Base-by-base conservation (phyloP, 2,113 vertebrate genomes). In the Ranitomeya imitator region DNA sequence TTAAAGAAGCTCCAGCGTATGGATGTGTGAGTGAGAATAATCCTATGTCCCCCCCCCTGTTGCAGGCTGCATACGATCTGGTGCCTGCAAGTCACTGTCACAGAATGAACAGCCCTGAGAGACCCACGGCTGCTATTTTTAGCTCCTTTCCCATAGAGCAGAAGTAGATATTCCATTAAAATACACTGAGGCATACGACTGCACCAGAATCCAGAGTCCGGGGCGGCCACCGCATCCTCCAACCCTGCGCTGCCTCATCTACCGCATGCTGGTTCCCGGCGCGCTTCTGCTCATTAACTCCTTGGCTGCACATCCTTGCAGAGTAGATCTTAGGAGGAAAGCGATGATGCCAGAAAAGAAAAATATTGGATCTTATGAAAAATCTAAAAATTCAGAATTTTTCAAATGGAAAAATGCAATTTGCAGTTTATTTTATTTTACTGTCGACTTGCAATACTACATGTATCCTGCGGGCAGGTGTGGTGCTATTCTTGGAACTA, bases 71-170 rank as follows among this genome's bases (percentile, higher is more conserved):
- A 65, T 88, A 82, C 79, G 80, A 37, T 61, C 26, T 85, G 82
- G 51, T 76, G 54, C 83, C 71, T 85, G 71, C 89, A 77, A 85
- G 76, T 76, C 45, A 88, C 86, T 83, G 69, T 83, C 89, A 89
- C 60, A 89, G 89, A 86, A 77, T 52, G 79, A 77, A 76, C 8
- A 83, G 79, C 79, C 61, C 85, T 86, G 79, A 23, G 89, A 79
- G 85, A 86, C 89, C 71, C 89, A 26, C 71, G 15, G 23, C 19
- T 14, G 78, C 86, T 90, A 88, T 90, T 90, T 90, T 90, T 90
- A 90, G 86, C 90, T 73, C 55, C 57, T 73, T 88, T 79, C 79
- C 86, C 85, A 85, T 77, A 61, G 83, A 88, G 10, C 79, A 77
- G 26, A 81, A 89, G 80, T 74, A 87, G 88, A 86, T 79, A 51